These are phyloP conservation scores for Triops longicaudatus DNA, from an alignment of 1,140 invertebrate species.

Conservation along the genomic window DNA sequence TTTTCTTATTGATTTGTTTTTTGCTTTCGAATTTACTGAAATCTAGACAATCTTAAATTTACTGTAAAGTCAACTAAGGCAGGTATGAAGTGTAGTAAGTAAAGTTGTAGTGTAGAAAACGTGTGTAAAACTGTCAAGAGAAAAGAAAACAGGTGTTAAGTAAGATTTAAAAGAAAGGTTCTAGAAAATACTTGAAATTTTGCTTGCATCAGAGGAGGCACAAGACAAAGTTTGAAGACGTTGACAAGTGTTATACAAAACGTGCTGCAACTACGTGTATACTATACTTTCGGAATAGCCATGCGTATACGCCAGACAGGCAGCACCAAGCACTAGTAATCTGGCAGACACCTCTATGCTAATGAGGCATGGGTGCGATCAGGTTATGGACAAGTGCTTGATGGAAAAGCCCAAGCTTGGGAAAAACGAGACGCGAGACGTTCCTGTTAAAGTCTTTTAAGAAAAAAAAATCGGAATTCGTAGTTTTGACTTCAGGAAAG, in stretches of 20 bases:
- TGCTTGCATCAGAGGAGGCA: background rate
- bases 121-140: too few relatives aligned
- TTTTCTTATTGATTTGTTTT: too few relatives aligned
- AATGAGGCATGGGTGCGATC: slow-evolving; percentile 4
- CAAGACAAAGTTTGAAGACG: background rate
- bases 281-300: too few relatives aligned
- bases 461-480: background rate
- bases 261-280: too few relatives aligned
- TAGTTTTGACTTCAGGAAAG: background rate
- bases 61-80: too few relatives aligned
- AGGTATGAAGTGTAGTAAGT: too few relatives aligned
- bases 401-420: slow-evolving; percentile 8
- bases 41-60: too few relatives aligned
- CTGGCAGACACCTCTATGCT: background rate
- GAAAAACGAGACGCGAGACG: background rate
- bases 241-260: background rate
- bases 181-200: background rate
- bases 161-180: background rate
- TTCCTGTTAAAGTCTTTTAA: background rate
- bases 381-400: slow-evolving; percentile 10
- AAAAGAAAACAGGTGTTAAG: too few relatives aligned
- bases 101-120: too few relatives aligned
- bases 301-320: background rate
- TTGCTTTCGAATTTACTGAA: too few relatives aligned
- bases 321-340: slow-evolving; percentile 6